Evolutionary conservation across 2,797 vertebrate species (phyloP).

Genomic region (Melanotaenia parkinsoni): DNA sequence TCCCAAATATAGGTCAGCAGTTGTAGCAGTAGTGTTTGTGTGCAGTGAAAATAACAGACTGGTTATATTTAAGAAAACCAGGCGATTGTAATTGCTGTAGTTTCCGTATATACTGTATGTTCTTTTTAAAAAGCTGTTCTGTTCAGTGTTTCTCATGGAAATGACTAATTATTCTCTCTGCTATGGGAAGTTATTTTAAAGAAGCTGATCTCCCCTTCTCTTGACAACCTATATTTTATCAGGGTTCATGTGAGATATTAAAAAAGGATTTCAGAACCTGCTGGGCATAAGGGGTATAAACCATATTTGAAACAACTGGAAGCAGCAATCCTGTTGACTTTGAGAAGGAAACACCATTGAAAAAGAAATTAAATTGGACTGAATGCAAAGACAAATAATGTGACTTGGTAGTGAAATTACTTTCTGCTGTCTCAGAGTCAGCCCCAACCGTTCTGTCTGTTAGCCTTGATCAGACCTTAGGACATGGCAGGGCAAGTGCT

Average conservation of each 20-base stretch:
- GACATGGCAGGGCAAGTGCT: slow-evolving; percentile 42
- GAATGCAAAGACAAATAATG: slow-evolving; percentile 85
- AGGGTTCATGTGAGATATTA: slow-evolving; percentile 72
- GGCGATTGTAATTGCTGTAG: slow-evolving; percentile 32
- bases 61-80: slow-evolving; percentile 49
- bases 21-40: slow-evolving; percentile 26
- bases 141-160: slow-evolving; percentile 64
- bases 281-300: slow-evolving; percentile 67
- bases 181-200: slow-evolving; percentile 79
- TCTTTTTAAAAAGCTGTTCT: slow-evolving; percentile 45
- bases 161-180: slow-evolving; percentile 77
- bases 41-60: slow-evolving; percentile 49
- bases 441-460: slow-evolving; percentile 77
- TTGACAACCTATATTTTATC: slow-evolving; percentile 81
- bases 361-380: slow-evolving; percentile 82
- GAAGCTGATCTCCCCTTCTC: slow-evolving; percentile 77
- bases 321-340: slow-evolving; percentile 71
- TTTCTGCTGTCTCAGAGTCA: slow-evolving; percentile 71
- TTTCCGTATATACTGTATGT: slow-evolving; percentile 47
- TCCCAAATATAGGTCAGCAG: slow-evolving; percentile 67
- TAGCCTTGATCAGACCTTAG: slow-evolving; percentile 76
- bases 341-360: slow-evolving; percentile 73
- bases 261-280: slow-evolving; percentile 70
- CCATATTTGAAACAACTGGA: slow-evolving; percentile 72
- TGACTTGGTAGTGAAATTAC: slow-evolving; percentile 75